Conservation (phyloP, 2,888 invertebrate species). For the Temnothorax unifasciatus region DNA sequence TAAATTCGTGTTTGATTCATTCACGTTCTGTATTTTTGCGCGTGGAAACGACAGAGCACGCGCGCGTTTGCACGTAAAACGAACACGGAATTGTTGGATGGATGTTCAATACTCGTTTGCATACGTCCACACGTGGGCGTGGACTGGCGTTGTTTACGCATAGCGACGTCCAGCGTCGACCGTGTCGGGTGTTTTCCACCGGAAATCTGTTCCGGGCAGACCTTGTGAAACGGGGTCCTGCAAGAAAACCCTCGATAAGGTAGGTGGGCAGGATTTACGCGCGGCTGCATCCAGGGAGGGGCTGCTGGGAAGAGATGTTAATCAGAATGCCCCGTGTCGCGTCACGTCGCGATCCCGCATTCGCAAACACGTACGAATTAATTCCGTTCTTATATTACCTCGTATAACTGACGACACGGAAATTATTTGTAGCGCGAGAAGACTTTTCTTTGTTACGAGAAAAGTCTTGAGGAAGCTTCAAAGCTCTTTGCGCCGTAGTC, state of each 20-base stretch:
- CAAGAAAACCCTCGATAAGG: constrained; percentile 1
- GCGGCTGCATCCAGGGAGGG: constrained; percentile 24
- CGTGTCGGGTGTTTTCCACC: constrained; percentile 37
- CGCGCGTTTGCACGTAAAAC: not conserved
- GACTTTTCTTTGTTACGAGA: not conserved
- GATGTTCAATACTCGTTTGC: constrained; percentile 22
- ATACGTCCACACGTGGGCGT: constrained; percentile 23
- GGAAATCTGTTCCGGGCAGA: constrained; percentile 39
- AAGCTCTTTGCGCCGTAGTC: not conserved
- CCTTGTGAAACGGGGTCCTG: constrained; percentile 9
- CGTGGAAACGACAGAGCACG: not conserved
- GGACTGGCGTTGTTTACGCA: constrained; percentile 37
- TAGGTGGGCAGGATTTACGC: constrained; percentile 44
- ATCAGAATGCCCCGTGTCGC: constrained; percentile 15
- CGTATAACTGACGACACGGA: not conserved
- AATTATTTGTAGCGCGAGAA: not conserved
- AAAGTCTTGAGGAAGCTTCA: not conserved
- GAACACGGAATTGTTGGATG: not conserved
- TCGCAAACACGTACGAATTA: not conserved
- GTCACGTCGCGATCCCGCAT: not conserved
- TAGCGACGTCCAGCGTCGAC: constrained; percentile 2
- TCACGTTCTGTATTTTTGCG: not conserved
- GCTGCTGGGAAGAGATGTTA: constrained; percentile 33
- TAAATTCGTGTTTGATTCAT: not conserved
- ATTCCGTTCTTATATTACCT: not conserved